Percentiles rank a stretch among this genome's conserved stretches.
Evolutionary conservation across 2,888 invertebrate species (phyloP).

Genomic region (Drosophila birchii): DNA sequence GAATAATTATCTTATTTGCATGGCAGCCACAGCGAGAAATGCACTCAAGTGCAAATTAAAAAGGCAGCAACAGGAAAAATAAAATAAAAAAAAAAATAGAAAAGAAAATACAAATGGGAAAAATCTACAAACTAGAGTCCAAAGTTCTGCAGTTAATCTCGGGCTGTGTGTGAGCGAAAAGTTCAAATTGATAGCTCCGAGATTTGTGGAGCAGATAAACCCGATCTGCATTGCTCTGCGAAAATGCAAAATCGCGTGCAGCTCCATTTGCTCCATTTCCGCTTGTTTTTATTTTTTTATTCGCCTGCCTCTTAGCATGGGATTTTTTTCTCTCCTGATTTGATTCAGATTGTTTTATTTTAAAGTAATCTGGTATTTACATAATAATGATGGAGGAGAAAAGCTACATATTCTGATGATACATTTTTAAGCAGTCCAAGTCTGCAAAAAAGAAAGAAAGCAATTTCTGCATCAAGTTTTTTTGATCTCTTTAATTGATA

Average conservation of each 20-base stretch:
- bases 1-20: constrained; percentile 84
- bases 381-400: neutral
- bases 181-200: constrained; percentile 76
- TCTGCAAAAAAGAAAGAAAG: neutral
- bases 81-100: neutral
- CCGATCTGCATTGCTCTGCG: constrained; percentile 58
- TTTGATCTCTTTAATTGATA: neutral
- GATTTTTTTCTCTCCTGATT: constrained; percentile 12
- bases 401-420: neutral
- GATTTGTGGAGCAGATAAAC: constrained; percentile 70
- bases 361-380: constrained; percentile 2
- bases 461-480: neutral
- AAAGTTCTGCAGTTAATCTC: constrained; percentile 67
- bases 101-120: constrained; percentile 3
- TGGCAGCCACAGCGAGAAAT: constrained; percentile 68
- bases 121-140: constrained; percentile 55
- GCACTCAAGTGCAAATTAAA: constrained; percentile 76
- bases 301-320: constrained; percentile 1
- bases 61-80: constrained; percentile 21
- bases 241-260: constrained; percentile 79
- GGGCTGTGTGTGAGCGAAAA: constrained; percentile 64
- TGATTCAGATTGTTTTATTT: neutral
- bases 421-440: no score
- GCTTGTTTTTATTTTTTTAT: constrained; percentile 11
- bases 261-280: constrained; percentile 46